Conservation (phyloP, 2,113 vertebrate species). For the Salvelinus fontinalis region DNA sequence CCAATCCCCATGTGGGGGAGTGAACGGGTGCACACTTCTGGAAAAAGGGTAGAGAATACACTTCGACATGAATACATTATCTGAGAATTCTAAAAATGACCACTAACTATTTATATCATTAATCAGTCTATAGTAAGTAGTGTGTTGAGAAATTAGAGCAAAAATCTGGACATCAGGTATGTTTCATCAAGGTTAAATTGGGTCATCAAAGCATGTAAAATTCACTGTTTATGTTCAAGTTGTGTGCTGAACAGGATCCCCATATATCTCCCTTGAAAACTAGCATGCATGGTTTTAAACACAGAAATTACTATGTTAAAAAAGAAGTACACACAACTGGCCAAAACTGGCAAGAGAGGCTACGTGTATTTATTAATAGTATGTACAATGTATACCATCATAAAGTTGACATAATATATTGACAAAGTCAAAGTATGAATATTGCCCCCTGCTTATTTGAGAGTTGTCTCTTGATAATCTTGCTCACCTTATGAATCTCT, state of each 20-base stretch:
- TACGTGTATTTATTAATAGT: constrained; percentile 71
- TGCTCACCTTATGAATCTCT: constrained; percentile 35
- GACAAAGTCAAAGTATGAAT: constrained; percentile 67
- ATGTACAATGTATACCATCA: constrained; percentile 70
- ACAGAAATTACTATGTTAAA: not conserved
- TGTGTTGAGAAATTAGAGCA: no score
- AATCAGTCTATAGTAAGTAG: no score
- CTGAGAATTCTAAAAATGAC: no score
- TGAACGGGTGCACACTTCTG: no score
- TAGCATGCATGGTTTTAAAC: not conserved
- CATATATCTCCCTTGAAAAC: not conserved
- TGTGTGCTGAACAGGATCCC: not conserved
- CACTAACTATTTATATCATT: no score
- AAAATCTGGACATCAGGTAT: no score
- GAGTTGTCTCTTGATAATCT: constrained; percentile 43
- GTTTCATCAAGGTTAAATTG: no score
- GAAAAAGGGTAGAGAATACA: no score
- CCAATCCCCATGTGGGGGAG: no score
- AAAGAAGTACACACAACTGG: constrained; percentile 28
- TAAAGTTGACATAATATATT: constrained; percentile 62
- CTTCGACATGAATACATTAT: no score
- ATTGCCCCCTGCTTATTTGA: constrained; percentile 61
- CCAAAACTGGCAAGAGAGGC: constrained; percentile 58
- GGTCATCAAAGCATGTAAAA: no score
- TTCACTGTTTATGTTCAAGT: not conserved